These are phyloP conservation scores for Nannoperca australis DNA, from an alignment of 2,797 vertebrate genomes.

Conservation along the genomic window DNA sequence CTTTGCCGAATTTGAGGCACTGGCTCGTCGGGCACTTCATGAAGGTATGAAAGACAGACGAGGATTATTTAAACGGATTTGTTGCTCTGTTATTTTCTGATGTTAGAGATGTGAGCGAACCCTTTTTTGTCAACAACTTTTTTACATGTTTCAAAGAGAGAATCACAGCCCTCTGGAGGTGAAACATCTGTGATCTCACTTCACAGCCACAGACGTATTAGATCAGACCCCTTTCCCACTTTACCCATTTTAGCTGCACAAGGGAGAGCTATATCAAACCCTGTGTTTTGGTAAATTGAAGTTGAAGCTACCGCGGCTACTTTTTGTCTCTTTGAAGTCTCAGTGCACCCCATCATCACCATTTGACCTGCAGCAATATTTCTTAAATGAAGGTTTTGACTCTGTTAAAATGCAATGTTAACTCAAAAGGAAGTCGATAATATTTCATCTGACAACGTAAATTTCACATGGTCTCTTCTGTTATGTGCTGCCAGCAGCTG, in stretches of 20 bases:
- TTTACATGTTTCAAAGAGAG: background rate
- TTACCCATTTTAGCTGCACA: constrained; percentile 1
- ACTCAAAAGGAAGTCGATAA: constrained; percentile 51
- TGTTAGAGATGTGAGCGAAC: background rate
- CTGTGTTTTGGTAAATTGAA: constrained; percentile 38
- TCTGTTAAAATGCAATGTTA: constrained; percentile 43
- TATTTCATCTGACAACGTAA: constrained; percentile 65
- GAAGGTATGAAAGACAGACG: constrained; percentile 87
- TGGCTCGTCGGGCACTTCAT: constrained; percentile 94
- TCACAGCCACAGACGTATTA: background rate
- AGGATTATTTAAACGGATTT: too few species aligned
- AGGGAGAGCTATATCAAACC: constrained; percentile 20
- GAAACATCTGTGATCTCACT: constrained; percentile 8
- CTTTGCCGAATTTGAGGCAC: constrained; percentile 96
- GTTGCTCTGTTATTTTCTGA: background rate
- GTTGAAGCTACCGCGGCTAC: constrained; percentile 8
- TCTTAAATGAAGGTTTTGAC: constrained; percentile 49
- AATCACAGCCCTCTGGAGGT: background rate
- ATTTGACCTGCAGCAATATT: constrained; percentile 47
- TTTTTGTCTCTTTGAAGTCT: constrained; percentile 52
- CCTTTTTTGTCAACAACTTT: background rate
- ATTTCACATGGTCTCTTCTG: constrained; percentile 58
- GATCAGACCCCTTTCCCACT: constrained; percentile 2
- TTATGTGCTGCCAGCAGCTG: constrained; percentile 62
- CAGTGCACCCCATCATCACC: constrained; percentile 29